Percentiles rank a stretch among this genome's conserved stretches.
phyloP scores from a whole-genome alignment of 2,797 vertebrate species.

The Sylvia borin region DNA sequence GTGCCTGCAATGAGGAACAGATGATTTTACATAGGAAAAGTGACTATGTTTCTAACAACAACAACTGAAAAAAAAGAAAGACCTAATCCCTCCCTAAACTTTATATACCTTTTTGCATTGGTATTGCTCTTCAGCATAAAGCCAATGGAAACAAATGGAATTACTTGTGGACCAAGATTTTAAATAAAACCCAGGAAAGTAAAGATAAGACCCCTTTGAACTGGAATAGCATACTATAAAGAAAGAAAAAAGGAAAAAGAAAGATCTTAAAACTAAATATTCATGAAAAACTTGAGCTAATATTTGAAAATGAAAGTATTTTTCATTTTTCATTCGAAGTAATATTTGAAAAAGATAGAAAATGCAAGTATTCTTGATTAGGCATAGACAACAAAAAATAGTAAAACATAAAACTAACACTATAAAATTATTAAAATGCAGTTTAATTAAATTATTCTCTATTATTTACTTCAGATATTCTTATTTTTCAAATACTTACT shows the following conservation, averaged over 20 bases:
- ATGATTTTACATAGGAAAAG: not conserved
- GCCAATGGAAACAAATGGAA: not conserved
- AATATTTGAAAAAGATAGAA: not conserved
- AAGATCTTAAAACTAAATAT: not conserved
- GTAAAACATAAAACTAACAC: not conserved
- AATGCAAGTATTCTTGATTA: not conserved
- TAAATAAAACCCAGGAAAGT: not conserved
- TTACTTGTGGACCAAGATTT: not conserved
- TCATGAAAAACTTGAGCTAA: not conserved
- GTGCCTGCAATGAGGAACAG: not conserved
- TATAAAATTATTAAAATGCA: not conserved
- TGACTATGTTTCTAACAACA: not conserved
- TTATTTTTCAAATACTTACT: not conserved
- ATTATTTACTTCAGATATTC: not conserved
- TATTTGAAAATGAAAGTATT: not conserved
- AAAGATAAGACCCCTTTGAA: not conserved
- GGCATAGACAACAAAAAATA: not conserved
- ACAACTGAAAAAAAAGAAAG: not conserved
- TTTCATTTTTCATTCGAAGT: too few species aligned
- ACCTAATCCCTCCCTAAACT: not conserved
- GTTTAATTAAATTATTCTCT: not conserved
- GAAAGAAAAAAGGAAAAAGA: rapidly evolving
- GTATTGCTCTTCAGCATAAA: not conserved
- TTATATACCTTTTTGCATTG: not conserved
- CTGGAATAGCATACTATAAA: not conserved